Base-by-base conservation (phyloP, 2,888 invertebrate genomes). In the Stenchaetothrips biformis region DNA sequence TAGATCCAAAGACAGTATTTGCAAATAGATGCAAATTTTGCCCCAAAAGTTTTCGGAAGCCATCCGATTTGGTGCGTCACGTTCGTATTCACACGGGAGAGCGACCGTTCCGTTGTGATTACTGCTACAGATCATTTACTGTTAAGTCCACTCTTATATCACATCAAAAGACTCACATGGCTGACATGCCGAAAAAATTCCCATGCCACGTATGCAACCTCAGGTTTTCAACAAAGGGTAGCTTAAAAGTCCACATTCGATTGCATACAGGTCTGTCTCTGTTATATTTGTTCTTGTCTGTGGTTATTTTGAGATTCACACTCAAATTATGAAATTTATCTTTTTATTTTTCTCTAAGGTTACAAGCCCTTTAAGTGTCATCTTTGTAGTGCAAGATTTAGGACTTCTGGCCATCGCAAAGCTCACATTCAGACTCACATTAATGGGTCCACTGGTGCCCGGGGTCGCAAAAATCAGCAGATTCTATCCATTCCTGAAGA, bases 391-490 rank as follows among this genome's bases (percentile, higher is more conserved):
- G 86, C 88, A 82, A 87, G 88, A 81, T 93, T 93, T 85, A 87
- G 92, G 62, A 93, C 92, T 0, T 90, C 91, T 0, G 92, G 92
- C 0, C 92, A 92, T 83, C 87, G 90, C 77, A 92, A 91, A 84
- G 89, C 90, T 49, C 93, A 93, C 84, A 87, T 91, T 80, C 82
- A 86, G 25, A 87, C 88, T 8, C 91, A 91, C 82, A 86, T 87
- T 80, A 21, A 74, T 74, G 11, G 67, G 21, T 11, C 21, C 11
- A 74, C 7, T 74, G 11, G 67, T 21, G 11, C 67, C 0, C 67
- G 67, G 25, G 67, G 21, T 74, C 67, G 25, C 25, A 89, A 88
- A 80, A 85, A 86, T 48, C 85, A 79, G 82, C 84, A 7, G 82
- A 83, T 2, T 84, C 84, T 0, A 83, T 85, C 48, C 83, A 0